These are phyloP conservation scores for Sturnira hondurensis DNA, from an alignment of 2,113 vertebrate genomes.

Conservation along the genomic window DNA sequence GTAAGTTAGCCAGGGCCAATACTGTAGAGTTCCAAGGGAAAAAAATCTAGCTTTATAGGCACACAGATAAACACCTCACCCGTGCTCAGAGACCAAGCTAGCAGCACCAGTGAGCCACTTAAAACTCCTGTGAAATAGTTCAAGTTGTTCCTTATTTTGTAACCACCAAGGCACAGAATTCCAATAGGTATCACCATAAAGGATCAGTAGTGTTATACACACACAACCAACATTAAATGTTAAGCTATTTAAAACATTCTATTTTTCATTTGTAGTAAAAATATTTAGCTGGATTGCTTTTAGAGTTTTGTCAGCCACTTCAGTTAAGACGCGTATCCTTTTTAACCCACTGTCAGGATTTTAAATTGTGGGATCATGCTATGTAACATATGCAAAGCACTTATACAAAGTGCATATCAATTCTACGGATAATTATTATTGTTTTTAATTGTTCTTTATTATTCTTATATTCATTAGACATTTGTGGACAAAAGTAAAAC, in stretches of 20 bases:
- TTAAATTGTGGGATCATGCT: conserved; percentile 38
- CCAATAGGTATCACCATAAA: background rate
- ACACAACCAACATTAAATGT: background rate
- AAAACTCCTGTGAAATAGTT: background rate
- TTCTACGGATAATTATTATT: background rate
- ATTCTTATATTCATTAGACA: conserved; percentile 44
- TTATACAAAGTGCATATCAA: conserved; percentile 27
- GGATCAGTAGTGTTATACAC: conserved; percentile 23
- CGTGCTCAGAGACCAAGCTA: background rate
- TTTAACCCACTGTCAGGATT: background rate
- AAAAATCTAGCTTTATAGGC: background rate
- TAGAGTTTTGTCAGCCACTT: background rate
- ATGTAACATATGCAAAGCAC: conserved; percentile 8
- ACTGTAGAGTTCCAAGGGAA: background rate
- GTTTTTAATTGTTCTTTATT: conserved; percentile 43
- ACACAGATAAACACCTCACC: background rate
- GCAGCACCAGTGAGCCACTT: background rate
- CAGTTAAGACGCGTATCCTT: background rate
- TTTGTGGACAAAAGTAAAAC: conserved; percentile 39
- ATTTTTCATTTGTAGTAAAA: conserved; percentile 33
- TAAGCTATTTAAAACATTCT: background rate
- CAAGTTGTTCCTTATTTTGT: background rate
- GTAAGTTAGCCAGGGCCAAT: conserved; percentile 10
- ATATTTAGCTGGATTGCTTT: background rate
- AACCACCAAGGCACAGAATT: background rate